A percentile compares a stretch with the other conserved stretches of the same genome.
Evolutionary conservation across 2,888 invertebrate genomes (phyloP).

Genomic region (Eristalinus sepulchralis): DNA sequence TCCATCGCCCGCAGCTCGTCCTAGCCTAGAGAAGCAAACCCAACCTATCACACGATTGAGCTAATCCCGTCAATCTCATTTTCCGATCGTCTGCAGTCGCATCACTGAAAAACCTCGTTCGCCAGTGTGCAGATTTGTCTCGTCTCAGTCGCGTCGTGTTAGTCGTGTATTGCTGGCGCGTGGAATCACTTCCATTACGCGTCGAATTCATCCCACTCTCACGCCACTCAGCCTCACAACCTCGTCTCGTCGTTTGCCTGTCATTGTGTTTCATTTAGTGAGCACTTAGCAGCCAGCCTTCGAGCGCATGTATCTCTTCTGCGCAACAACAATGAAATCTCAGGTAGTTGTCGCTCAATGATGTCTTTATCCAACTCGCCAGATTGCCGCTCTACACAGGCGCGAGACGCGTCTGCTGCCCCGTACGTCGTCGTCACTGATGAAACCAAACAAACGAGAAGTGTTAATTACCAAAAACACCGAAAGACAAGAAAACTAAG

Average conservation of each 20-base stretch:
- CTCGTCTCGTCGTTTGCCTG: not conserved
- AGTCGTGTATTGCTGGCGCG: not conserved
- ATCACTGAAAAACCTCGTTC: not conserved
- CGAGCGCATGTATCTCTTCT: not conserved
- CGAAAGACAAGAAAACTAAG: conserved; percentile 57
- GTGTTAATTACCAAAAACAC: conserved; percentile 65
- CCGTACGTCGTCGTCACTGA: conserved; percentile 27
- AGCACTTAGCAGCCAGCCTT: not conserved
- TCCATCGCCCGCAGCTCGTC: no score
- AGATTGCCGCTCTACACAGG: not conserved
- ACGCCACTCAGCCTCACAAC: not conserved
- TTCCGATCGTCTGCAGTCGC: not conserved
- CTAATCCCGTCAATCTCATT: not conserved
- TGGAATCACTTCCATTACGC: not conserved
- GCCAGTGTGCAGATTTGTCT: not conserved
- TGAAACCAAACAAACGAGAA: conserved; percentile 61
- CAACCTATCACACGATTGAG: no score
- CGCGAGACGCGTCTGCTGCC: not conserved
- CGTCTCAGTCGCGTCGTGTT: not conserved
- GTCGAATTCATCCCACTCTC: not conserved
- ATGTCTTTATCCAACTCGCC: conserved; percentile 7
- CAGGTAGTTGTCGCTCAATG: conserved; percentile 1
- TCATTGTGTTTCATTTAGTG: not conserved
- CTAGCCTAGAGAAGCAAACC: no score
- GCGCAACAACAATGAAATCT: not conserved